Base-by-base conservation (phyloP, 2,113 vertebrate species). In the Pedetes capensis region DNA sequence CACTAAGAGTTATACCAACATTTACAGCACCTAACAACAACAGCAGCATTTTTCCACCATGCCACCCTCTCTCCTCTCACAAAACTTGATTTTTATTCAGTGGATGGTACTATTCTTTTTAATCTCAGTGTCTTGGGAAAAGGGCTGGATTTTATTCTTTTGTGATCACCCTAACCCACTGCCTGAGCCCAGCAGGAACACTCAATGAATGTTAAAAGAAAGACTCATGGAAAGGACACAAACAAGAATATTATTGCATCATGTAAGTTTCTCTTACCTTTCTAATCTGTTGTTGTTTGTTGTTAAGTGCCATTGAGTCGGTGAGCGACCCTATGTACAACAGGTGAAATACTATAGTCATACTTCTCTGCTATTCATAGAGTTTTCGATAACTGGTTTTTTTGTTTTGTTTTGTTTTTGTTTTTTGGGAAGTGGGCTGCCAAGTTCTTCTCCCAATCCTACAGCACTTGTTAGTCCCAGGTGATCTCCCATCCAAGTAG, bases 61-160 rank as follows among this genome's bases (percentile, higher is more conserved):
- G 27, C 89, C 57, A 53, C 0, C 32, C 1, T 78, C 9, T 82
- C 27, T 91, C 84, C 69, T 91, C 51, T 76, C 20, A 11, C 55
- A 64, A 79, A 59, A 87, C 47, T 61, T 71, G 53, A 27, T 87
- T 82, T 93, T 88, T 61, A 32, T 22, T 8, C 17, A 34, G 71
- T 84, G 17, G 34, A 89, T 89, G 14, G 42, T 8, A 82, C 44
- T 64, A 42, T 69, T 96, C 42, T 88, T 94, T 92, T 93, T 20
- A 51, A 37, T 87, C 34, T 84, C 34, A 57, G 8, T n/a, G 27
- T 79, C 27, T 74, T 75, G 68, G 44, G 53, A 25, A 18, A 87
- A 22, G 11, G 76, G 17, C 51, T 80, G 16, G 20, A 49, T 78
- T 82, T 27, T 42, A 71, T 51, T 81, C 32, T 39, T 78, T 71